Conservation (phyloP, 2,113 vertebrate genomes). For the Cnemophilus loriae region DNA sequence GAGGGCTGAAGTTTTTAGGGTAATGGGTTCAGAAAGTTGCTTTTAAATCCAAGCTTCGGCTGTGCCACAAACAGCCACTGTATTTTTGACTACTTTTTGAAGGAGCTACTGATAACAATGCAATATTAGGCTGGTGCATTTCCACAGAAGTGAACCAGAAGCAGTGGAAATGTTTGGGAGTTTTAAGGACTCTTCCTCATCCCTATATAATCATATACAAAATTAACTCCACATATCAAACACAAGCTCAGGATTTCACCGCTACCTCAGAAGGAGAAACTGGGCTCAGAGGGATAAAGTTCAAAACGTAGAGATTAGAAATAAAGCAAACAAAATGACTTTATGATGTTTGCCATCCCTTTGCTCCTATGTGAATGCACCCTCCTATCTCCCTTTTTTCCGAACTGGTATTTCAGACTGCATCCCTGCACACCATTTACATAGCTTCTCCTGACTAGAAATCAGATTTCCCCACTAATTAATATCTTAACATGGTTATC, state of each 20-base stretch:
- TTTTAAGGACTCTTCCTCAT: not conserved
- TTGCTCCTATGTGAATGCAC: slow-evolving; percentile 17
- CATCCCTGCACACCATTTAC: not conserved
- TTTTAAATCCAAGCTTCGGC: not conserved
- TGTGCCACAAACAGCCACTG: not conserved
- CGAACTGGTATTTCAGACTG: not conserved
- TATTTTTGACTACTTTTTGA: not conserved
- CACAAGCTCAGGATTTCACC: not conserved
- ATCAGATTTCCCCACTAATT: not conserved
- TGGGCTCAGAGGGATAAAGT: slow-evolving; percentile 5
- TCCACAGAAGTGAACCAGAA: not conserved
- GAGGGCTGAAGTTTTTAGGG: not conserved
- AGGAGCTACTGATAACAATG: not conserved
- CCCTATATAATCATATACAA: not conserved
- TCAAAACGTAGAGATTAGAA: not conserved
- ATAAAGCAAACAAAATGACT: not conserved
- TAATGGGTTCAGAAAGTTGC: not conserved
- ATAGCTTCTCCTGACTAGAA: not conserved
- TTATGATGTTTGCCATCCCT: not conserved
- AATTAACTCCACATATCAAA: not conserved
- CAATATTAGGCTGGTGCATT: not conserved
- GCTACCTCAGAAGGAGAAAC: not conserved
- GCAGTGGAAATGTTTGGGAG: not conserved
- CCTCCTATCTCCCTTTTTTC: not conserved
- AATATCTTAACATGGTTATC: not conserved